Base-by-base conservation (phyloP, 2,113 vertebrate species). In the Myxocyprinus asiaticus region DNA sequence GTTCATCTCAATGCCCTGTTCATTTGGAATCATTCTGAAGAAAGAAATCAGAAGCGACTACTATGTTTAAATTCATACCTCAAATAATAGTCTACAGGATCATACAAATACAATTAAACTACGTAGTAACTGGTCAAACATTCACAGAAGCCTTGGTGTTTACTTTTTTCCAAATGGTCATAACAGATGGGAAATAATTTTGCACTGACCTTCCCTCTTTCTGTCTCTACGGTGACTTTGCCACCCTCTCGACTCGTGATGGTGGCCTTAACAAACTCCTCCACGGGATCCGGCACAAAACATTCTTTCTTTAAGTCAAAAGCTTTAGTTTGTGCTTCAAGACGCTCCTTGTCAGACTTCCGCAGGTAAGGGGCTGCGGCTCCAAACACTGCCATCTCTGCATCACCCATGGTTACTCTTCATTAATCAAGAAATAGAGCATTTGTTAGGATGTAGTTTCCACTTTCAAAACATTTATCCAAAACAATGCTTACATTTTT, bases 281-380 rank as follows among this genome's bases (percentile, higher is more conserved):
- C 92, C 72, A 93, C 92, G 2, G 88, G 7, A 63, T 96, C 95
- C 0, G 94, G 94, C 43, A 96, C 91, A 10, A 94, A 96, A 72
- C 92, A 93, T 82, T 95, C 92, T 58, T 92, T 96, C 87, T 95
- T 95, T 72, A 96, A 94, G 86, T 96, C 95, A 0, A 96, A 96
- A 59, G 59, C 0, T 70, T 93, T 91, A 0, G 93, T 96, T 70
- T 95, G 95, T 9, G 93, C 94, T 85, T 96, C 95, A 86, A 96
- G 91, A 6, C 95, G 93, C 79, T 96, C 94, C 87, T 83, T 94
- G 2, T 96, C 95, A 0, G 95, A 95, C 86, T 96, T 96, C 56
- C 95, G 91, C 76, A 96, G 92, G 90, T 87, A 96, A 0, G 90
- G 3, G 50, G 93, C 93, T 0, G 95, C 94, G 0, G 9, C 9